Evolutionary conservation across 1,140 invertebrate genomes (phyloP), one percentile per base, ranked within the genome.

Genomic region (Agrilus planipennis): DNA sequence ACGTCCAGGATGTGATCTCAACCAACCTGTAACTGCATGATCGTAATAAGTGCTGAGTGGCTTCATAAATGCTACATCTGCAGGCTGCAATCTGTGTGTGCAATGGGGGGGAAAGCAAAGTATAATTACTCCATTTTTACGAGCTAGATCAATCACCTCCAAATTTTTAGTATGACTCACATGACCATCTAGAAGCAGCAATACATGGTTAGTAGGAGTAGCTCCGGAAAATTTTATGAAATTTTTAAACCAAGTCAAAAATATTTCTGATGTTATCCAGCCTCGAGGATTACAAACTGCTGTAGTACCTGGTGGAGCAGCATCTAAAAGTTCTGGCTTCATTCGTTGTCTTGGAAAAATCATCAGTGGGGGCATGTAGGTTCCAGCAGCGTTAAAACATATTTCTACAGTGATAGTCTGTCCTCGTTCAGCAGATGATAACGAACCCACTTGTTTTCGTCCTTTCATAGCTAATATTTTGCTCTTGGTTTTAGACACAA

Each of bases 21-120:
- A 22, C 47, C 46, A 51, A 46, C 49, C 51, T 50, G 36, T 44
- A 29, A 49, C 42, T 34, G 46, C 54, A 61, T 65, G 36, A 50
- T 51, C 71, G 71, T 61, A 47, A 47, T 54, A 58, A 16, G 27
- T 39, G 31, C 48, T 61, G 17, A 61, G 41, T 9, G 59, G 57
- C 39, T 46, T 49, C 51, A 62, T 62, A 42, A 60, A 51, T 12
- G 44, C 41, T 11, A 62, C 55, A 51, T 66, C 63, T 19, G n/a
- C n/a, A n/a, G n/a, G n/a, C n/a, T n/a, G n/a, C n/a, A n/a, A n/a
- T n/a, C n/a, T n/a, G n/a, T n/a, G n/a, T n/a, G n/a, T n/a, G n/a
- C n/a, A n/a, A n/a, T n/a, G n/a, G n/a, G n/a, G n/a, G n/a, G n/a
- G n/a, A n/a, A n/a, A n/a, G n/a, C n/a, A n/a, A n/a, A n/a, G n/a